These are phyloP conservation scores for Ophioderma brevispina DNA, from an alignment of 35 echinoderm and acorn worm species.

Conservation along the genomic window DNA sequence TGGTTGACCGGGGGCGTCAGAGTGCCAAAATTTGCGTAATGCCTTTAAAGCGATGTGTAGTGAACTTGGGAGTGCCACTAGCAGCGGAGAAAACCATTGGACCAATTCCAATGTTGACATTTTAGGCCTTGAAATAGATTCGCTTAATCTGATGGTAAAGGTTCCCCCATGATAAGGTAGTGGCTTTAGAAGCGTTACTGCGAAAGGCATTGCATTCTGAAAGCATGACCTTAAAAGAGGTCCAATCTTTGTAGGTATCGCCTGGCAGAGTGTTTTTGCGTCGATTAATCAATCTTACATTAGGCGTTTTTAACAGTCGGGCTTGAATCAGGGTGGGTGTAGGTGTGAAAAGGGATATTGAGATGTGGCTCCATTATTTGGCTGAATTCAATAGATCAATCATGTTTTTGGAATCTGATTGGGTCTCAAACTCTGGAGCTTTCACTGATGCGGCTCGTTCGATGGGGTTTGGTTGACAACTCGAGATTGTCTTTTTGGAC, in stretches of 20 bases:
- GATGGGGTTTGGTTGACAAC: slow-evolving; percentile 14
- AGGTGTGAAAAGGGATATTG: neutral
- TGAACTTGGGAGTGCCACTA: slow-evolving; percentile 42
- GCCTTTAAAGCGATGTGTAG: slow-evolving; percentile 22
- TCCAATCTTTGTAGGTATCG: slow-evolving; percentile 33
- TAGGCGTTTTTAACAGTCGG: neutral
- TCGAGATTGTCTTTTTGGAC: too few species aligned
- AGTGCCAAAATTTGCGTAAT: neutral
- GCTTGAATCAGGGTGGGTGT: neutral
- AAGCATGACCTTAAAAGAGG: neutral
- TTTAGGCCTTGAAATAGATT: slow-evolving; percentile 41
- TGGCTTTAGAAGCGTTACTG: neutral
- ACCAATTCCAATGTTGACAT: neutral
- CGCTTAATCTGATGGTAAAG: neutral
- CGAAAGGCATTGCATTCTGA: neutral
- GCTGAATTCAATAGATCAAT: neutral
- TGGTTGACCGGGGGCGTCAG: neutral
- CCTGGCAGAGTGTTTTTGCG: slow-evolving; percentile 36
- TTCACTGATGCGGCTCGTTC: slow-evolving; percentile 21
- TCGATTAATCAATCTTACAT: slow-evolving; percentile 2
- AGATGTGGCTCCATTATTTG: neutral
- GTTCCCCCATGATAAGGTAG: slow-evolving; percentile 21
- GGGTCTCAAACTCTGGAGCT: neutral
- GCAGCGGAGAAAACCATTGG: slow-evolving; percentile 40
- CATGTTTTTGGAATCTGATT: neutral